Base-by-base conservation (phyloP, 2,797 vertebrate species). In the Typhlichthys subterraneus region DNA sequence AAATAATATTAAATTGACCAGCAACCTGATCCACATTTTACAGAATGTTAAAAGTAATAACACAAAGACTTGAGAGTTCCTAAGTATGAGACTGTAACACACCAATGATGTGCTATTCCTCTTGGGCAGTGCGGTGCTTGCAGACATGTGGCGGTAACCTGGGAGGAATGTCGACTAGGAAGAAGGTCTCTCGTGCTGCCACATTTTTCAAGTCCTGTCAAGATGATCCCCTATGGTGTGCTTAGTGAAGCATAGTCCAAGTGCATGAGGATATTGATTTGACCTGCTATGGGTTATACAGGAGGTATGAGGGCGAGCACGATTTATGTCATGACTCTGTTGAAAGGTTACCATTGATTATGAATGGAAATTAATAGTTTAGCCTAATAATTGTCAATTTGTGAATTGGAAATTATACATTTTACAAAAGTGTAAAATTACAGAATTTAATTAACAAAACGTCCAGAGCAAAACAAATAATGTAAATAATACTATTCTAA, bases 211-310 rank as follows among this genome's bases (percentile, higher is more conserved):
- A 65, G 67, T 63, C 48, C 46, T 14, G 65, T 67, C 50, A 14
- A 65, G 46, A 52, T 48, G 63, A 69, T 49, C 79, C 45, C 68
- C 59, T 13, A 12, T 33, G 63, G 47, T 69, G 67, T 11, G 12
- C 68, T 71, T 83, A 82, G 87, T 84, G 78, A 90, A 85, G 75
- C 74, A 14, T 49, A 17, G 70, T 73, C 74, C 65, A 72, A 83
- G 80, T 42, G 67, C 80, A 81, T 50, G 60, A 46, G 51, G 17
- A 57, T 80, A 85, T 86, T 66, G 81, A 87, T 81, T 61, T 23
- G 57, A 52, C 17, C 29, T 67, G 65, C 73, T 64, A 82, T 75
- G 72, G 65, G 46, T 74, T 70, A 77, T 69, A 63, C 70, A 80
- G 61, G 53, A 77, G 60, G 70, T 54, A 47, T 63, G 60, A 66